Percentiles rank a stretch among this genome's conserved stretches.
phyloP scores from a whole-genome alignment of 2,888 invertebrate genomes.

The Neoaliturus tenellus region DNA sequence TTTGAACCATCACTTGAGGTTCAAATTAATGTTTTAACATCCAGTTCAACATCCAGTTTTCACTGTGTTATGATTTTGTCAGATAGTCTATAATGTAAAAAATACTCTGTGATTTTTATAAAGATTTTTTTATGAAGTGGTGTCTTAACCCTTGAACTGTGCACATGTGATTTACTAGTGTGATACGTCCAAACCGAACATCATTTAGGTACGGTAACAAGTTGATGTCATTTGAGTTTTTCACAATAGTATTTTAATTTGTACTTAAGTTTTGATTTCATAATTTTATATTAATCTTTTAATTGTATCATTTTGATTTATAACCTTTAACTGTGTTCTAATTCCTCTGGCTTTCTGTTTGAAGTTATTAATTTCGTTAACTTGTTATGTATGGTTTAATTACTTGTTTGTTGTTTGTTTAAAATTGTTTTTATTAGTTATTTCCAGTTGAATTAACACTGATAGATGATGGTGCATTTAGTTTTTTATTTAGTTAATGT shows the following conservation, averaged over 20 bases:
- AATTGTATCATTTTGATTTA: background rate
- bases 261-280: background rate
- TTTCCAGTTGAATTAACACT: background rate
- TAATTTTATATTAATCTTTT: background rate
- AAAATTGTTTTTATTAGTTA: background rate
- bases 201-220: background rate
- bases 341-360: background rate
- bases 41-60: too few relatives aligned
- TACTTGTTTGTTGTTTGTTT: background rate
- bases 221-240: background rate
- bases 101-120: background rate
- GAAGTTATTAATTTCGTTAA: background rate
- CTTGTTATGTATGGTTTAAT: background rate
- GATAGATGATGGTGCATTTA: constrained; percentile 14
- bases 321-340: background rate
- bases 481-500: background rate
- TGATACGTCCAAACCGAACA: background rate
- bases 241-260: background rate
- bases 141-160: background rate
- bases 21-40: too few relatives aligned
- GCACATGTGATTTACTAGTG: background rate
- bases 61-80: too few relatives aligned
- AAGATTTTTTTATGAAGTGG: background rate
- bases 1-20: too few relatives aligned
- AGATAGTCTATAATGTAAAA: too few relatives aligned